Conservation (phyloP, 2,888 invertebrate genomes). For the Automeris io region DNA sequence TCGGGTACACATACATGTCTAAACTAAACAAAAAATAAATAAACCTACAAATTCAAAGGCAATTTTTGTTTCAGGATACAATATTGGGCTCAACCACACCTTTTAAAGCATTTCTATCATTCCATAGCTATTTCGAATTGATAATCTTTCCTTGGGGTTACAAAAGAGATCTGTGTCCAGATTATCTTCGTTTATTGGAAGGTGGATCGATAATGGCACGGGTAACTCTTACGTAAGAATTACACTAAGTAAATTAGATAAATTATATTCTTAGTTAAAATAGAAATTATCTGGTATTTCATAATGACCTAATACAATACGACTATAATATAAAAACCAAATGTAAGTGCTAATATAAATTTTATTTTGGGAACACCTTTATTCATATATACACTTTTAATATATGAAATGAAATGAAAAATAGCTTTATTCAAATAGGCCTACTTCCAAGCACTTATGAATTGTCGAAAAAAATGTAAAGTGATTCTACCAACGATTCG, state of each 20-base stretch:
- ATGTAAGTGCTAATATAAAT: no score
- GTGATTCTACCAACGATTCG: no score
- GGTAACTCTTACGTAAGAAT: slow-evolving; percentile 45
- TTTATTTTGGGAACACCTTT: no score
- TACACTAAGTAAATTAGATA: slow-evolving; percentile 14
- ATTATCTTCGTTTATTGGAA: slow-evolving; percentile 55
- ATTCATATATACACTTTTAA: no score
- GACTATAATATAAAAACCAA: no score
- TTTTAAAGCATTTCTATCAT: slow-evolving; percentile 64
- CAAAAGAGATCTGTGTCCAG: slow-evolving; percentile 53
- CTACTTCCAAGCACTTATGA: no score
- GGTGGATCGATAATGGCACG: slow-evolving; percentile 57
- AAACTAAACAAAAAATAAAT: background rate
- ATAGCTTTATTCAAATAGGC: no score
- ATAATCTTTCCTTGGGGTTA: slow-evolving; percentile 69
- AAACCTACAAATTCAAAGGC: background rate
- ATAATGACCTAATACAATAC: no score
- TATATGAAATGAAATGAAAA: no score
- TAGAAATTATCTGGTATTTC: no score
- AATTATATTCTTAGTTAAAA: background rate
- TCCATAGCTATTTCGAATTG: slow-evolving; percentile 64
- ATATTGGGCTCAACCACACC: slow-evolving; percentile 46
- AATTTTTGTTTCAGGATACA: slow-evolving; percentile 43
- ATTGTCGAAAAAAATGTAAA: no score
- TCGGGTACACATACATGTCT: slow-evolving; percentile 32